These are phyloP conservation scores for Himalopsyche anomala DNA, from an alignment of 2,888 invertebrate genomes.

Conservation along the genomic window DNA sequence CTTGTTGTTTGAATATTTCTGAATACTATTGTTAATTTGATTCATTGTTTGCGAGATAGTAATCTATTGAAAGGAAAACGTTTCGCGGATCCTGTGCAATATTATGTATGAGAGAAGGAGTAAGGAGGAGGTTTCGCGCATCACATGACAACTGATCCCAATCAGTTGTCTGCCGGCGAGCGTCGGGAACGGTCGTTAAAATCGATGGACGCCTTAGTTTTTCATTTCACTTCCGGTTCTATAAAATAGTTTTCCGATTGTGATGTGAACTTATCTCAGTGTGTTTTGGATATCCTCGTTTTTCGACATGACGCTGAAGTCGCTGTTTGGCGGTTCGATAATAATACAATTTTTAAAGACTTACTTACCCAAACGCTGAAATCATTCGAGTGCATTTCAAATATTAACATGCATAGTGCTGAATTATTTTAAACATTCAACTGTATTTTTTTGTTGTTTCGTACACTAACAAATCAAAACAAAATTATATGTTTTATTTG, in stretches of 20 bases:
- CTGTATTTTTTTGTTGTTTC: background rate
- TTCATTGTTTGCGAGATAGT: background rate
- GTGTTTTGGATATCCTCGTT: background rate
- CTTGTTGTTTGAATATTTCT: too few relatives aligned
- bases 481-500: background rate
- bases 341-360: background rate
- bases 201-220: background rate
- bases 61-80: slow-evolving; percentile 8
- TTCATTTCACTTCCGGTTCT: background rate
- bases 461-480: background rate
- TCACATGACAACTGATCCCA: slow-evolving; percentile 26
- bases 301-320: slow-evolving; percentile 21
- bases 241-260: slow-evolving; percentile 15
- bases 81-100: background rate
- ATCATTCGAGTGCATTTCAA: background rate
- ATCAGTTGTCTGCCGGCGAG: slow-evolving; percentile 18
- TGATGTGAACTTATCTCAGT: background rate
- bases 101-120: background rate
- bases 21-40: too few relatives aligned
- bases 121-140: slow-evolving; percentile 18
- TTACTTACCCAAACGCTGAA: background rate
- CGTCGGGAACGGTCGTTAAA: slow-evolving; percentile 7
- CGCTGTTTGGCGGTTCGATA: slow-evolving; percentile 18
- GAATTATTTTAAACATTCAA: background rate
- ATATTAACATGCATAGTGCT: background rate